phyloP scores from a whole-genome alignment of 2,888 invertebrate species.

The Theretra japonica region DNA sequence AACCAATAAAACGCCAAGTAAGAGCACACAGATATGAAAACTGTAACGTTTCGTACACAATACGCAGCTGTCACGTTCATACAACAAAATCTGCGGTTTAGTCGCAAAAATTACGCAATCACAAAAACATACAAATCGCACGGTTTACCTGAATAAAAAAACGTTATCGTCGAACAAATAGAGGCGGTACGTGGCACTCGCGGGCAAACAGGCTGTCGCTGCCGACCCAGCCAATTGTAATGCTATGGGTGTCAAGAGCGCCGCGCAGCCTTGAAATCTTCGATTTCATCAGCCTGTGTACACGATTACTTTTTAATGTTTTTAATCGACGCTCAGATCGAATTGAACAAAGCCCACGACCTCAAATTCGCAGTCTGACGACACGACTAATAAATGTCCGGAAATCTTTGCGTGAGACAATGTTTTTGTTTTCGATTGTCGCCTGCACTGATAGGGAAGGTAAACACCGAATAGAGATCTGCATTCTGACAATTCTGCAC shows the following conservation, averaged over 20 bases:
- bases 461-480: too few species aligned
- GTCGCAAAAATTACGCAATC: not conserved
- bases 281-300: conserved; percentile 52
- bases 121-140: not conserved
- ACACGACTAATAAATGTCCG: not conserved
- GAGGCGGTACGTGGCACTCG: conserved; percentile 12
- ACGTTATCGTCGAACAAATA: conserved; percentile 24
- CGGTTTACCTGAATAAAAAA: conserved; percentile 27
- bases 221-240: conserved; percentile 52
- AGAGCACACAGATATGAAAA: too few species aligned
- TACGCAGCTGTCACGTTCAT: not conserved
- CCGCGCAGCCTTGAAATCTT: conserved; percentile 60
- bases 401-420: not conserved
- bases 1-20: too few species aligned
- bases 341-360: not conserved
- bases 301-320: conserved; percentile 31
- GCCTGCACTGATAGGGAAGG: too few species aligned
- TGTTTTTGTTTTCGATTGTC: too few species aligned
- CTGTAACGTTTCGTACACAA: too few species aligned
- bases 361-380: not conserved
- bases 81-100: not conserved
- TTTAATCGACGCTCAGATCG: conserved; percentile 14
- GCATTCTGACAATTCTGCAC: too few species aligned
- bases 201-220: conserved; percentile 33
- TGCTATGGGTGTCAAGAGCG: conserved; percentile 66